These are phyloP conservation scores for Falco columbarius DNA, from an alignment of 2,797 vertebrate species.

Conservation along the genomic window DNA sequence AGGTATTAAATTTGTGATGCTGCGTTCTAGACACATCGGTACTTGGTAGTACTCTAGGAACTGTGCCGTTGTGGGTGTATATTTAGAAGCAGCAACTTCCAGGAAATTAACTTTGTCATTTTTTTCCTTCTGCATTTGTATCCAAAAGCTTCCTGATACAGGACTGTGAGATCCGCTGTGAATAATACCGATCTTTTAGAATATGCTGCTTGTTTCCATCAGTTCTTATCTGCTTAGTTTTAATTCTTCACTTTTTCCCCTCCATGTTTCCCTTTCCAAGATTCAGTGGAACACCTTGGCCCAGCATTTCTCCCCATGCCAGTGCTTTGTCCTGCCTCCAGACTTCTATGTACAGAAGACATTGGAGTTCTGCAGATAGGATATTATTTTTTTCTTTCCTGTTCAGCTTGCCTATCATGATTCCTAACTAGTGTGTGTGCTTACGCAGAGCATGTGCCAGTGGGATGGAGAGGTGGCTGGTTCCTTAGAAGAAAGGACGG, in stretches of 20 bases:
- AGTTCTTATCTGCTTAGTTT: not conserved
- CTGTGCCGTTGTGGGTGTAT: not conserved
- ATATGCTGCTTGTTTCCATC: not conserved
- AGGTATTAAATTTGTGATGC: not conserved
- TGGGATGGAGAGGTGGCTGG: not conserved
- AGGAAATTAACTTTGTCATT: not conserved
- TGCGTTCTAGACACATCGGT: not conserved
- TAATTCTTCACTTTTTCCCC: not conserved
- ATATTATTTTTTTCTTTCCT: not conserved
- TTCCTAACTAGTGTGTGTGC: not conserved
- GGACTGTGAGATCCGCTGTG: not conserved
- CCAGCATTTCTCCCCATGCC: accelerated
- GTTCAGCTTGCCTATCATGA: not conserved
- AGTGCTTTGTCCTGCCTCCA: not conserved
- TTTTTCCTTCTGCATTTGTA: not conserved
- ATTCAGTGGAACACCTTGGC: not conserved
- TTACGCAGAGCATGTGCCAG: not conserved
- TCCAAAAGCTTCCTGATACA: not conserved
- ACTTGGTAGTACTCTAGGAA: not conserved
- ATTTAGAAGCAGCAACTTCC: not conserved
- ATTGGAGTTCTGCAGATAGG: not conserved
- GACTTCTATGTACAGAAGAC: not conserved
- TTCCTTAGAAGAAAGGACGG: not conserved
- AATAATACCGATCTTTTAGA: not conserved
- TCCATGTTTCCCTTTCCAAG: not conserved